Percentiles rank a stretch among this genome's conserved stretches.
phyloP scores from a whole-genome alignment of 2,113 vertebrate species.

The Cochlearius cochlearius region DNA sequence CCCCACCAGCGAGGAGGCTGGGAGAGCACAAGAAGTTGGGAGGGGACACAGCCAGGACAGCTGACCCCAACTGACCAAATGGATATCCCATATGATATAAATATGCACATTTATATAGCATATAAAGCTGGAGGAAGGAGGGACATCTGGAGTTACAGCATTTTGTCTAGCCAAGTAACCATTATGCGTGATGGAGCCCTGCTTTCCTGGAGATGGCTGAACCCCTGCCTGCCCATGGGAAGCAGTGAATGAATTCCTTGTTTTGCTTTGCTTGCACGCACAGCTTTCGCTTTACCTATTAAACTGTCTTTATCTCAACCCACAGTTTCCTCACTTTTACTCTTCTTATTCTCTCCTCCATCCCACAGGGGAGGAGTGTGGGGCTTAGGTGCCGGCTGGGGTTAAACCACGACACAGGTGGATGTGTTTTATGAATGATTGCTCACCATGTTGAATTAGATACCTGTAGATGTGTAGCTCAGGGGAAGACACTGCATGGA shows the following conservation, averaged over 20 bases:
- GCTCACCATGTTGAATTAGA: not conserved
- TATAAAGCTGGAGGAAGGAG: not conserved
- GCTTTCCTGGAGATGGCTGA: not conserved
- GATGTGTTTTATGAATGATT: not conserved
- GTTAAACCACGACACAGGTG: not conserved
- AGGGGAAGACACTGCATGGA: not conserved
- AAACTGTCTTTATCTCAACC: not conserved
- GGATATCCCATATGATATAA: not conserved
- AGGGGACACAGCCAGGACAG: not conserved
- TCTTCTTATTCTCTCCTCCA: not conserved
- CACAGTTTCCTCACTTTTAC: not conserved
- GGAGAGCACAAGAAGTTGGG: not conserved
- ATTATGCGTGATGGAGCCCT: not conserved
- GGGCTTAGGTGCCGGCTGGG: not conserved
- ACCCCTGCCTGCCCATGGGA: not conserved
- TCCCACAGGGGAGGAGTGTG: not conserved
- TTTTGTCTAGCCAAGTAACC: not conserved
- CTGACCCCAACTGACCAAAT: not conserved
- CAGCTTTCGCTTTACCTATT: not conserved
- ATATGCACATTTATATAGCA: too few species aligned
- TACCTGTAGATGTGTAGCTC: not conserved
- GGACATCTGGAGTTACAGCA: fast-evolving
- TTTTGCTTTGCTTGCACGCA: not conserved
- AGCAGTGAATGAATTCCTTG: too few species aligned
- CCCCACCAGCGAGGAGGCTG: not conserved